A percentile compares a stretch with the other conserved stretches of the same genome.
These are phyloP conservation scores for Corynorhinus townsendii DNA, from an alignment of 2,113 vertebrate species.

Conservation along the genomic window DNA sequence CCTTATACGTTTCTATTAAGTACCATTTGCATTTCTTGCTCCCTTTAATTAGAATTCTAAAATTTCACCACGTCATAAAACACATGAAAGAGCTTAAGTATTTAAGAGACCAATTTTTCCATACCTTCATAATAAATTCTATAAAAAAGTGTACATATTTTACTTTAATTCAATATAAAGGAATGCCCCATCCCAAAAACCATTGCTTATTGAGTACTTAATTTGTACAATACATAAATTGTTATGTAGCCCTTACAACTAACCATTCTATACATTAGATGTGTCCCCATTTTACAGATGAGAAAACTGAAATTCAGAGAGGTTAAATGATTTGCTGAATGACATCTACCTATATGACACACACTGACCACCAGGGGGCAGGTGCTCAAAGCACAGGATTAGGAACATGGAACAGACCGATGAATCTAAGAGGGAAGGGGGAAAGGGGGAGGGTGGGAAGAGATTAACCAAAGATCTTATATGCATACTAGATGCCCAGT, in stretches of 20 bases:
- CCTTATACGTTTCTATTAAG: background rate
- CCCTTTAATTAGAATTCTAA: conserved; percentile 9
- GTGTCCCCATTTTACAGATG: background rate
- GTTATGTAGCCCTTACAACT: background rate
- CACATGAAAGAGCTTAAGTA: background rate
- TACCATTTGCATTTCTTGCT: background rate
- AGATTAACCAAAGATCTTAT: too few species aligned
- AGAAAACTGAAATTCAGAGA: background rate
- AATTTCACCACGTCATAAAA: background rate
- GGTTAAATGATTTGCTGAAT: background rate
- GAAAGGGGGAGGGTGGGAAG: too few species aligned
- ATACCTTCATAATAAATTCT: background rate
- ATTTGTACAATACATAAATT: background rate
- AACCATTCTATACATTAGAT: background rate
- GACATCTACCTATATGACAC: background rate
- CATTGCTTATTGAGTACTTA: background rate
- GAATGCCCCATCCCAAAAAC: background rate
- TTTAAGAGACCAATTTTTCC: background rate
- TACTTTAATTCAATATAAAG: background rate
- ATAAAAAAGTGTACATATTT: background rate
- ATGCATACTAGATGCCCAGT: too few species aligned
- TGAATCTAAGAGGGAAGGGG: too few species aligned
- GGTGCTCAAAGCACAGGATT: too few species aligned
- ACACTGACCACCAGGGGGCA: too few species aligned
- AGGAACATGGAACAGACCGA: too few species aligned